Evolutionary conservation across 2,888 invertebrate species (phyloP).

Genomic region (Copidosoma aretas): DNA sequence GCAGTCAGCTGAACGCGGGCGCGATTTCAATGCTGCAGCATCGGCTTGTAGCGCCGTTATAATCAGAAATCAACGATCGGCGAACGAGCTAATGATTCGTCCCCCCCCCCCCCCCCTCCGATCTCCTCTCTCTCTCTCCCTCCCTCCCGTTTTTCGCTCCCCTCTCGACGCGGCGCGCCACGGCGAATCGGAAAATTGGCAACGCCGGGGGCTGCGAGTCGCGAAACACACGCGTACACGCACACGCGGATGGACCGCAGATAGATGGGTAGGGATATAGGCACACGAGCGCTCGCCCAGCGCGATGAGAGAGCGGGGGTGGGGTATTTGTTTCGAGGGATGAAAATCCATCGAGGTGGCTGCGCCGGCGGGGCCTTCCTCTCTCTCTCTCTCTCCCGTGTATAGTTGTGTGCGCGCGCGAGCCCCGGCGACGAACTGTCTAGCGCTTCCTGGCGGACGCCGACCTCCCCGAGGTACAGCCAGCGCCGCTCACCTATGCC

Average conservation of each 20-base stretch:
- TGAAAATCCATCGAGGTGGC: constrained; percentile 48
- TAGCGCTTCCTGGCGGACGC: constrained; percentile 47
- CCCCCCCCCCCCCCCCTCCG: no score
- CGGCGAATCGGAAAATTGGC: constrained; percentile 29
- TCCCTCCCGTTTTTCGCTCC: no score
- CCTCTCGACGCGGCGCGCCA: neutral
- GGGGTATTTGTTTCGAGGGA: no score
- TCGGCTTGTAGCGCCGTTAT: neutral
- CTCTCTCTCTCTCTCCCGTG: no score
- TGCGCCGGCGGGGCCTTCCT: no score
- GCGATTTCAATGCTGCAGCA: neutral
- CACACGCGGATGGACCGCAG: no score
- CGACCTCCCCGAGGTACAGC: constrained; percentile 44
- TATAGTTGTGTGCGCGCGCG: neutral
- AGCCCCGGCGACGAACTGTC: constrained; percentile 48
- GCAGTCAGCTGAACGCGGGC: no score
- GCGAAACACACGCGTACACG: no score
- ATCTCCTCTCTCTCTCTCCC: no score
- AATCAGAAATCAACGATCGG: constrained; percentile 23
- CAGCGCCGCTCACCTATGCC: constrained; percentile 15
- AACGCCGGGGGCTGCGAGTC: constrained; percentile 15
- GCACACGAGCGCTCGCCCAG: no score
- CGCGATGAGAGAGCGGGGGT: constrained; percentile 6
- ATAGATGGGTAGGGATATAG: no score
- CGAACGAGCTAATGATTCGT: constrained; percentile 26